These are phyloP conservation scores for Botia kubotai DNA, from an alignment of 2,797 vertebrate genomes.

Conservation along the genomic window DNA sequence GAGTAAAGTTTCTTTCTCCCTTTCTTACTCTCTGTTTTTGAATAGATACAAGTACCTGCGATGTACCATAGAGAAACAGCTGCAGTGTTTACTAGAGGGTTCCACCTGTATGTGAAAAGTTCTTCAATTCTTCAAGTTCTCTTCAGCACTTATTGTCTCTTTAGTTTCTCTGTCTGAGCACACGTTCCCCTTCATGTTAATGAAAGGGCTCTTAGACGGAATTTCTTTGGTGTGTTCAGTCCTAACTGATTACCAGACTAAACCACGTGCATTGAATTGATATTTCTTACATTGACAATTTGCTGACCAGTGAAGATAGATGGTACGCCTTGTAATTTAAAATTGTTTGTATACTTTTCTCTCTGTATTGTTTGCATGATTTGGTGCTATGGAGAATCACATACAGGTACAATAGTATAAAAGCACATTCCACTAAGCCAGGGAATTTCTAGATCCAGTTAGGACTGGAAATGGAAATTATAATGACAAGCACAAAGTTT, in stretches of 20 bases:
- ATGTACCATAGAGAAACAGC: slow-evolving; percentile 88
- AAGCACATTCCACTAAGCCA: slow-evolving; percentile 42
- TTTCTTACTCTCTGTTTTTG: slow-evolving; percentile 15
- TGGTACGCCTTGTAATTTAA: slow-evolving; percentile 21
- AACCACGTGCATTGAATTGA: slow-evolving; percentile 31
- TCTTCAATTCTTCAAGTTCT: background rate
- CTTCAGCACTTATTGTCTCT: background rate
- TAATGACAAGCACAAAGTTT: slow-evolving; percentile 48
- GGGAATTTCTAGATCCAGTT: slow-evolving; percentile 14
- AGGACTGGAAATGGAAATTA: slow-evolving; percentile 1
- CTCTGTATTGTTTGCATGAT: slow-evolving; percentile 8
- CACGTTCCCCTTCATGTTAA: background rate
- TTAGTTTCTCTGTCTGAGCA: background rate
- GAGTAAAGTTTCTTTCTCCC: background rate
- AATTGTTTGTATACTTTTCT: slow-evolving; percentile 21
- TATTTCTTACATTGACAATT: slow-evolving; percentile 25
- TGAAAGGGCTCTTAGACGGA: background rate
- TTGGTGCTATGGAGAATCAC: slow-evolving; percentile 32
- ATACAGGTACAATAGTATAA: slow-evolving; percentile 42
- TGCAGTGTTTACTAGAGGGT: slow-evolving; percentile 83
- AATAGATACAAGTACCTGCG: slow-evolving; percentile 88
- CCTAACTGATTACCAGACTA: background rate
- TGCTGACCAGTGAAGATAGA: slow-evolving; percentile 45
- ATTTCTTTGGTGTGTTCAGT: slow-evolving; percentile 4
- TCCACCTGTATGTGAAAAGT: slow-evolving; percentile 76